A percentile compares a stretch with the other conserved stretches of the same genome.
Evolutionary conservation across 2,888 invertebrate genomes (phyloP).

Genomic region (Diarsia mendica): DNA sequence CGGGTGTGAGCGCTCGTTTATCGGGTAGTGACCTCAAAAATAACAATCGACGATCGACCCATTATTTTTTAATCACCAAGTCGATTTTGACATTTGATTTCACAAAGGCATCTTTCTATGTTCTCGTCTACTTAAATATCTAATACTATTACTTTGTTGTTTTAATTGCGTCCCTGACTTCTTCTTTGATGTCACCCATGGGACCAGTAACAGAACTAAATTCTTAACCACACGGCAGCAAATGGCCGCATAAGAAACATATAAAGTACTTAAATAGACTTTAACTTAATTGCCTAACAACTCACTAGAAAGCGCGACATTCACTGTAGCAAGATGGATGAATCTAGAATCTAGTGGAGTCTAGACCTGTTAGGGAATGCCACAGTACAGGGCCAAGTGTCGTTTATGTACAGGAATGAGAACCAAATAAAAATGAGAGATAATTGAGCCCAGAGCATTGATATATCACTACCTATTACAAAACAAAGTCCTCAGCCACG

Average conservation of each 20-base stretch:
- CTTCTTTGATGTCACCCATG: slow-evolving; percentile 13
- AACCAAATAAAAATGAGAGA: too few relatives aligned
- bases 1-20: too few relatives aligned
- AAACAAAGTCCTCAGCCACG: too few relatives aligned
- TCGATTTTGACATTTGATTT: not conserved
- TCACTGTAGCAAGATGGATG: slow-evolving; percentile 23
- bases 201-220: slow-evolving; percentile 30
- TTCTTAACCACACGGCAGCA: slow-evolving; percentile 30
- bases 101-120: not conserved
- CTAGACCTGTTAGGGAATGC: not conserved
- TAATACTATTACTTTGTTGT: not conserved
- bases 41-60: too few relatives aligned
- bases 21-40: too few relatives aligned
- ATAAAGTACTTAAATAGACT: slow-evolving; percentile 44
- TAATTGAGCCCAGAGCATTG: not conserved
- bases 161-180: not conserved
- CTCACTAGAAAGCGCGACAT: slow-evolving; percentile 38
- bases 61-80: not conserved
- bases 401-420: not conserved
- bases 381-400: not conserved
- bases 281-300: slow-evolving; percentile 42
- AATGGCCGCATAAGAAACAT: slow-evolving; percentile 18
- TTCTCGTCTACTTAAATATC: not conserved
- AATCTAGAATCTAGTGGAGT: slow-evolving; percentile 1
- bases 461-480: too few relatives aligned